These are phyloP conservation scores for Cyrtodaria siliqua DNA, from an alignment of 2,888 invertebrate species.

Conservation along the genomic window DNA sequence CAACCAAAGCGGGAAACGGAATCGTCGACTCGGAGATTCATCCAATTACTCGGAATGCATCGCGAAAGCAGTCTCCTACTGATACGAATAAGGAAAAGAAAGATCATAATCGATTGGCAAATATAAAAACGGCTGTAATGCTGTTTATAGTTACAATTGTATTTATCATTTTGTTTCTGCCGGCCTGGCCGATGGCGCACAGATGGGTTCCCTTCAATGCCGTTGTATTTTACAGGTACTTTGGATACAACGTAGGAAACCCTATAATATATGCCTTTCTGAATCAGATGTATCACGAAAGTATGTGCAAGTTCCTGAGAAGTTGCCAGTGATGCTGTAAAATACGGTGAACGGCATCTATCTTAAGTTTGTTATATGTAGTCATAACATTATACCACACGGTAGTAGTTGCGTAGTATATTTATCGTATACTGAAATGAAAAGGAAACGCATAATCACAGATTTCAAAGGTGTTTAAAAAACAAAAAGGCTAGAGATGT, in stretches of 20 bases:
- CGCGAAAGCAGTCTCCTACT: slow-evolving; percentile 26
- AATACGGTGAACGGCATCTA: no score
- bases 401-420: no score
- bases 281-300: no score
- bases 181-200: slow-evolving; percentile 82
- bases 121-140: slow-evolving; percentile 85
- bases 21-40: slow-evolving; percentile 34
- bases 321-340: no score
- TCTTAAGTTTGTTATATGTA: no score
- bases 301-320: no score
- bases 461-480: no score
- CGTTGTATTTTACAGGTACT: slow-evolving; percentile 84
- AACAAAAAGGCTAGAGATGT: no score
- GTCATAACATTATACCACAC: no score
- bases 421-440: no score
- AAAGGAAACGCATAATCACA: no score
- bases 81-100: slow-evolving; percentile 50
- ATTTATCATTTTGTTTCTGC: slow-evolving; percentile 83
- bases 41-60: slow-evolving; percentile 29
- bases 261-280: slow-evolving; percentile 85
- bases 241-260: slow-evolving; percentile 83
- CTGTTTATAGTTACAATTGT: slow-evolving; percentile 84
- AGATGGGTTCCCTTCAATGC: slow-evolving; percentile 68
- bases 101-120: no score
- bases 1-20: slow-evolving; percentile 65